Base-by-base conservation (phyloP, 2,888 invertebrate genomes). In the Acanthosepion pharaonis region DNA sequence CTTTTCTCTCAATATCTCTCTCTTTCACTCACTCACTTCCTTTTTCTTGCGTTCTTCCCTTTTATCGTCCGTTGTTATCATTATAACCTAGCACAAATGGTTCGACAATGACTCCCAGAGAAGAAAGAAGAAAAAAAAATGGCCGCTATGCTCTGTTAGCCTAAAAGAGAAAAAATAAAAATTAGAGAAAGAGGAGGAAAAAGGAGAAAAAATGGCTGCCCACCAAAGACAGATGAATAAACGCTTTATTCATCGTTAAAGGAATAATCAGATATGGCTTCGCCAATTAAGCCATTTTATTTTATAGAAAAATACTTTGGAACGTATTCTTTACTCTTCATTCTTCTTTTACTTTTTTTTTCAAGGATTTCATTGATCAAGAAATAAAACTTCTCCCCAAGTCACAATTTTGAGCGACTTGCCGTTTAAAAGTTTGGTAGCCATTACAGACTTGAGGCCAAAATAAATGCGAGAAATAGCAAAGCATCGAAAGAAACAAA, bases 201-300 rank as follows among this genome's bases (percentile, higher is more conserved):
- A 11, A 11, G 28, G 28, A n/a, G 8, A 78, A 78, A 64, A 25
- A 64, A 28, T n/a, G n/a, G 78, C n/a, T 78, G n/a, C n/a, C 78
- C 78, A 28, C 78, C 28, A n/a, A 78, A 78, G 78, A 55, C 55
- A 78, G 78, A 78, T 78, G 78, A 78, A 78, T 78, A 78, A 78
- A 78, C 78, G 78, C 9, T 78, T 15, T 28, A 28, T 78, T 28
- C 78, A 78, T n/a, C n/a, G 78, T 11, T 78, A 78, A 78, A 78
- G 28, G 9, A n/a, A n/a, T n/a, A 78, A 78, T 78, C 78, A 78
- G 78, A 78, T 78, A 78, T 28, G 78, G 78, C 78, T 78, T 78
- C 28, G 78, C n/a, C 78, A 78, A 78, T 78, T 78, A 78, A 78
- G 78, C 78, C 78, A 78, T 78, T n/a, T 78, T 78, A 78, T 78